phyloP scores from a whole-genome alignment of 1,140 invertebrate species.

The Lordiphosa collinella region DNA sequence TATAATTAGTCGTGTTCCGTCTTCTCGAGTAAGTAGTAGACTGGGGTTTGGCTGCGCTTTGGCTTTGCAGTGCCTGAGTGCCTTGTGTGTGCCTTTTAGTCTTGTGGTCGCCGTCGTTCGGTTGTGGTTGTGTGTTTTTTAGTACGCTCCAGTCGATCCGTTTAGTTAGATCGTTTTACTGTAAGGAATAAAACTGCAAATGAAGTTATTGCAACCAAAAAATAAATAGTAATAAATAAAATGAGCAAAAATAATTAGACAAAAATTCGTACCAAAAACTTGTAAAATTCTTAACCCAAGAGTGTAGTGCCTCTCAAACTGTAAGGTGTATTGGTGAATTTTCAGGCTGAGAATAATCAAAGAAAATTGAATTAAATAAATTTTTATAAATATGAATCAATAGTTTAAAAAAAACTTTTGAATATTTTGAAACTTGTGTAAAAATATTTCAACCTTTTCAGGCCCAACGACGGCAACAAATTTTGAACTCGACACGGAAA shows the following conservation, averaged over 20 bases:
- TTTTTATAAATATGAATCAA: neutral
- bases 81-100: slow-evolving; percentile 26
- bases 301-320: slow-evolving; percentile 45
- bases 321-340: slow-evolving; percentile 10
- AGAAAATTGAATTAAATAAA: neutral
- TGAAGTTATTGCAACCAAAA: neutral
- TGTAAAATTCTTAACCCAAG: neutral
- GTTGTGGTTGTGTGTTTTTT: slow-evolving; percentile 48
- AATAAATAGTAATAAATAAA: neutral
- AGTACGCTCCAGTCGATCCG: slow-evolving; percentile 73
- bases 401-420: neutral
- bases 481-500: slow-evolving; percentile 55
- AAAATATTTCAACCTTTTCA: slow-evolving; percentile 19
- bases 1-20: slow-evolving; percentile 79
- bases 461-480: slow-evolving; percentile 67
- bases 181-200: slow-evolving; percentile 30
- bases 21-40: slow-evolving; percentile 77
- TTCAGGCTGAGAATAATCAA: neutral
- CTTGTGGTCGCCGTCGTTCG: slow-evolving; percentile 38
- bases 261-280: neutral
- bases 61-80: slow-evolving; percentile 34
- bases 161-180: slow-evolving; percentile 63
- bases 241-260: neutral
- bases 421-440: neutral
- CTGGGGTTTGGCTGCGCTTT: slow-evolving; percentile 23